Base-by-base conservation (phyloP, 2,888 invertebrate genomes). In the Frankliniella fusca region DNA sequence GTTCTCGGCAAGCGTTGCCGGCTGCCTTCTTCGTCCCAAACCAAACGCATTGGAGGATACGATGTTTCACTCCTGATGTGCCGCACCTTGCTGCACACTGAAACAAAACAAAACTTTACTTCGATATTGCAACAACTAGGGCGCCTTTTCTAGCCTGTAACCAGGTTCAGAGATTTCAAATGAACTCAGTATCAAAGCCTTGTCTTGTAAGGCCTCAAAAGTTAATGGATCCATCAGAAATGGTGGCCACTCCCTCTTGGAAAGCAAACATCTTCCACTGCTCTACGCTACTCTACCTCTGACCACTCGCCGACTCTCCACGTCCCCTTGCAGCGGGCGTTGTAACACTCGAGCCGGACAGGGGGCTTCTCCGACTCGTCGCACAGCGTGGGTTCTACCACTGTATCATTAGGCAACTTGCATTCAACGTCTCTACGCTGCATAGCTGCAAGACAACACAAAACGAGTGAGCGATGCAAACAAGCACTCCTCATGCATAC, bases 291-390 rank as follows among this genome's bases (percentile, higher is more conserved):
- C 70, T 27, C 70, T 76, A 97, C 97, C 92, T 95, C 94, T 76
- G 96, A 96, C 98, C 98, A 98, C 83, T 95, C 92, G 12, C 96
- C 96, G 8, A 95, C 93, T 83, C 93, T 92, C 98, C 98, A 99
- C 81, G 94, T 93, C 0, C 97, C 95, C 86, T 92, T 93, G 89
- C 97, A 98, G n/a, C 93, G 92, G 84, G 93, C 91, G 86, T 93
- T 94, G 86, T 92, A 92, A 86, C 97, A 97, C 86, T 96, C 94
- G 86, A 93, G 93, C 50, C 92, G 92, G 85, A 93, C 93, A 81
- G 93, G 91, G 0, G 98, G 98, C 86, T 92, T 92, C 54, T 91
- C 91, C 84, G 91, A 90, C 84, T 92, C 91, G 85, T 94, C 93
- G 87, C 97, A 98, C 83, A 91, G 90, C 8, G 88, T 88, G 11